Percentiles rank a stretch among this genome's conserved stretches.
phyloP scores from a whole-genome alignment of 2,888 invertebrate species.

The Tortricodes alternella region DNA sequence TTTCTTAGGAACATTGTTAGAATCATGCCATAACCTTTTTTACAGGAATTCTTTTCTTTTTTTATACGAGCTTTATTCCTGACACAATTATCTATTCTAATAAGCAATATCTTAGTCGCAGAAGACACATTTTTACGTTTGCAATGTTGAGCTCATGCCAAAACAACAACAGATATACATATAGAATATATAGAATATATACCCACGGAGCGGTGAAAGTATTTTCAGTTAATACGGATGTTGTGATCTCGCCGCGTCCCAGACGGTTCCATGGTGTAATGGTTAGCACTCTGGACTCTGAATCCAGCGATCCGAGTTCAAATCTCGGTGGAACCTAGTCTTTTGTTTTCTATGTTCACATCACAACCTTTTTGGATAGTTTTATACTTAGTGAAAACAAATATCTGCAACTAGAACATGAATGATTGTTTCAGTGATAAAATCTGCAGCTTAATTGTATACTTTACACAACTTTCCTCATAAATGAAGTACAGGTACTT shows the following conservation, averaged over 20 bases:
- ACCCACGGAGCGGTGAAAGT: constrained; percentile 8
- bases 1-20: too few species aligned
- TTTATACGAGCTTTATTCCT: too few species aligned
- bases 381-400: background rate
- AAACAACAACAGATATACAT: background rate
- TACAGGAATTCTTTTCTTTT: too few species aligned
- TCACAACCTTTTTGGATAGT: background rate
- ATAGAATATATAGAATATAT: background rate
- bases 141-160: constrained; percentile 10
- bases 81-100: too few species aligned
- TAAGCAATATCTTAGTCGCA: too few species aligned
- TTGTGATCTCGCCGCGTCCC: background rate
- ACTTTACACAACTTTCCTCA: too few species aligned
- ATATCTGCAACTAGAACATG: too few species aligned
- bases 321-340: constrained; percentile 84
- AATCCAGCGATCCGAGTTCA: constrained; percentile 87
- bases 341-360: constrained; percentile 21
- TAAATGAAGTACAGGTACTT: too few species aligned
- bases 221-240: constrained; percentile 14
- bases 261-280: constrained; percentile 84
- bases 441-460: too few species aligned
- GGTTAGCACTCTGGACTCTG: constrained; percentile 86
- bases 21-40: too few species aligned
- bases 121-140: too few species aligned
- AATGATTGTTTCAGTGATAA: too few species aligned